Base-by-base conservation (phyloP, 2,888 invertebrate genomes). In the Heliconius hortense region DNA sequence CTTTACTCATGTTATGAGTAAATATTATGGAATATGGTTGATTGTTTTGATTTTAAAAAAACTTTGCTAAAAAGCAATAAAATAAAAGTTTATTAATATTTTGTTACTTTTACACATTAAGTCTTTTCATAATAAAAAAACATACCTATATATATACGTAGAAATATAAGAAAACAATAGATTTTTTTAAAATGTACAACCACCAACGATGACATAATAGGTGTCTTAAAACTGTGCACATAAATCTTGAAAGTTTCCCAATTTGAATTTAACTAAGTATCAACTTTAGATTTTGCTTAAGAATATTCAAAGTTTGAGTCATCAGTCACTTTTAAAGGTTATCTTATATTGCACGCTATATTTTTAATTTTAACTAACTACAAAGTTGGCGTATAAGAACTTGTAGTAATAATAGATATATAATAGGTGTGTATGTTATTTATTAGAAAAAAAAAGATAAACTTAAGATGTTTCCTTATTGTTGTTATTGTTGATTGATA, bases 221-320 rank as follows among this genome's bases (percentile, higher is more conserved):
- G 84, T 82, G 87, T 83, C 87, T 89, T 89, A 88, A 88, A 91
- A 91, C 89, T 89, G 88, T 83, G 86, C 86, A 87, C 90, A 91
- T 92, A 91, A 91, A 92, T 92, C 91, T 87, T 79, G 84, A 88
- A 92, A 92, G 88, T 92, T 92, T 89, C 88, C 89, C 90, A 91
- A 92, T 92, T 92, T 91, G 89, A 92, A 92, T 92, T 91, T 92
- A 90, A 90, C 91, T 74, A 64, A 75, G 74, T 91, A 89, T 90
- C 90, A 89, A 90, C 88, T 90, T 88, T 84, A 89, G 88, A 88
- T 89, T 90, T 90, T 89, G 89, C 88, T 88, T 84, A 81, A 85
- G 86, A 84, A 86, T 86, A 86, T 88, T 88, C 87, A 88, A 90
- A 75, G 64, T 70, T 75, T 69, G 21, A 59, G 74, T 76, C 72